These are phyloP conservation scores for Dusona sp. DNA, from an alignment of 2,888 invertebrate species.

Conservation along the genomic window DNA sequence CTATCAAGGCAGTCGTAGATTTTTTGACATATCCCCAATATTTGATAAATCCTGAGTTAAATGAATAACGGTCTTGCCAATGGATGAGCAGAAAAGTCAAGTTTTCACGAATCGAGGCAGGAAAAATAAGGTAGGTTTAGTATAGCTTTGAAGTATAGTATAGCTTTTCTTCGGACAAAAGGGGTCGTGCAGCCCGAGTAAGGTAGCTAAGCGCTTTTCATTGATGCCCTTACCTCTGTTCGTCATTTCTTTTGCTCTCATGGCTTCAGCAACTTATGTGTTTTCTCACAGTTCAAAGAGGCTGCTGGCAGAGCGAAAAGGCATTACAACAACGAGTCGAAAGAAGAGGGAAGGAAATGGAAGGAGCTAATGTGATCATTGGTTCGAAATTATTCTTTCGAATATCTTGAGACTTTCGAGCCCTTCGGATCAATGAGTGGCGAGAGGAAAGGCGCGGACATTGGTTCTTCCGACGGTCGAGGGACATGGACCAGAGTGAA, in stretches of 20 bases:
- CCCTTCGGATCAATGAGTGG: slow-evolving; percentile 62
- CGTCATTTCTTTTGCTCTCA: background rate
- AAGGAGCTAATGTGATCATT: slow-evolving; percentile 71
- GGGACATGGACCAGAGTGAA: slow-evolving; percentile 82
- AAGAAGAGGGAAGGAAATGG: background rate
- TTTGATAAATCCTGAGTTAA: background rate
- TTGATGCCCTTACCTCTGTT: slow-evolving; percentile 32
- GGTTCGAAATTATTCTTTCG: slow-evolving; percentile 66
- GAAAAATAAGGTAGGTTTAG: background rate
- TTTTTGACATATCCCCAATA: background rate
- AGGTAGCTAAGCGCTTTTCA: slow-evolving; percentile 31
- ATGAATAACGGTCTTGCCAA: background rate
- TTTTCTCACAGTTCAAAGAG: slow-evolving; percentile 32
- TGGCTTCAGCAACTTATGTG: background rate
- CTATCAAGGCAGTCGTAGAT: background rate
- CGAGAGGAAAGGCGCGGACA: slow-evolving; percentile 60
- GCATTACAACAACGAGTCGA: background rate
- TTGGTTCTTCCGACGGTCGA: slow-evolving; percentile 57
- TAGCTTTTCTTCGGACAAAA: slow-evolving; percentile 11
- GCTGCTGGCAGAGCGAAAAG: background rate
- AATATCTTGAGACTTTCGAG: slow-evolving; percentile 54
- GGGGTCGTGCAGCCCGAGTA: background rate
- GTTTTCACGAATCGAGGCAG: background rate
- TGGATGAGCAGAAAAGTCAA: background rate
- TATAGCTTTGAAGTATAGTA: slow-evolving; percentile 10